phyloP scores from a whole-genome alignment of 2,113 vertebrate species.

The Suricata suricatta region DNA sequence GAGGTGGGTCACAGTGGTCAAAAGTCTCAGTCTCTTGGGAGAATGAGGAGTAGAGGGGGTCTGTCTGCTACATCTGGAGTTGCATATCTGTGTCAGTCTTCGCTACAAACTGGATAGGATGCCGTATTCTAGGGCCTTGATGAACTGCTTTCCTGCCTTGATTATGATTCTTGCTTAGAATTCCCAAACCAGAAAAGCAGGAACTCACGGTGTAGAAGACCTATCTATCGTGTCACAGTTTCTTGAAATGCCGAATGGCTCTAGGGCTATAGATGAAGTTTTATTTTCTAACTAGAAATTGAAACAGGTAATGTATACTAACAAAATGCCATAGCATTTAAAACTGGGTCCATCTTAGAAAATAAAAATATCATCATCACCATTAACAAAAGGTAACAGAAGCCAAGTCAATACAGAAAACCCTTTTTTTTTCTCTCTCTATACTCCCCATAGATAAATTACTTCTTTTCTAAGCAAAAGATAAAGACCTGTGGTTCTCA shows the following conservation, averaged over 20 bases:
- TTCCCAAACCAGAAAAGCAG: not conserved
- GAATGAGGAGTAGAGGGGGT: not conserved
- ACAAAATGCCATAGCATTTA: not conserved
- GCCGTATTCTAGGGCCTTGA: accelerated
- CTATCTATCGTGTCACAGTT: not conserved
- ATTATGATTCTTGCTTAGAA: not conserved
- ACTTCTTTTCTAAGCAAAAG: not conserved
- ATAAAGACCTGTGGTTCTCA: not conserved
- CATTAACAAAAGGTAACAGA: not conserved
- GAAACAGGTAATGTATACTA: not conserved
- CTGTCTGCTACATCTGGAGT: accelerated
- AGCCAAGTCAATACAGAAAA: not conserved
- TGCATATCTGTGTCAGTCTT: not conserved
- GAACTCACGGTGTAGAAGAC: not conserved
- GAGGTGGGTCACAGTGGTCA: not conserved
- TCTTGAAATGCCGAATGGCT: not conserved
- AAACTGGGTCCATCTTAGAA: not conserved
- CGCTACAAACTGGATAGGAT: accelerated
- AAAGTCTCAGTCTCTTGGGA: not conserved
- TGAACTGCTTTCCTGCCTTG: not conserved
- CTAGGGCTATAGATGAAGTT: not conserved
- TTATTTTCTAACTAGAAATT: conserved; percentile 30
- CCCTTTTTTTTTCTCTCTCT: not conserved
- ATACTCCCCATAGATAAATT: not conserved
- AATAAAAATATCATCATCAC: not conserved